Base-by-base conservation (phyloP, 2,113 vertebrate genomes). In the Melanotaenia duboulayi region DNA sequence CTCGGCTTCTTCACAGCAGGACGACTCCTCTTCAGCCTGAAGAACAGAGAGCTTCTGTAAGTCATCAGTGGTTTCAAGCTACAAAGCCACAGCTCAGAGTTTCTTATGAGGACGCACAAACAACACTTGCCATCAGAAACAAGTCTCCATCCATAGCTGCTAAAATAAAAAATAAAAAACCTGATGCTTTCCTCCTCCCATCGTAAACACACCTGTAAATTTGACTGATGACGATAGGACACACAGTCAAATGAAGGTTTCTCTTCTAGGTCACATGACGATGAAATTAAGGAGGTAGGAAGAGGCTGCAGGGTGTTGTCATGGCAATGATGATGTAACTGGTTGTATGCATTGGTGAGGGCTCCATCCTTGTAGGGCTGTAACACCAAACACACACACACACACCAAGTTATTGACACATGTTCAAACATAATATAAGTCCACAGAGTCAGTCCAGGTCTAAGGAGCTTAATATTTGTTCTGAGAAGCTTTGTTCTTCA, bases 161-260 rank as follows among this genome's bases (percentile, higher is more conserved):
- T 28, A n/a, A n/a, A n/a, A n/a, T n/a, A 28, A 28, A 6, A 28
- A 3, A 11, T 11, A 39, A 39, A 8, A 39, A n/a, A n/a, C n/a
- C n/a, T n/a, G n/a, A n/a, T n/a, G n/a, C n/a, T n/a, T n/a, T n/a
- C n/a, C n/a, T n/a, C 2, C 9, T 39, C 8, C 9, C 40, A 42
- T 3, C 11, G 0, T 9, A 16, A 8, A 9, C 77, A 72, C 78
- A 90, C 90, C 90, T 64, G 68, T 48, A 63, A 20, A 2, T 20
- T 13, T 22, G 77, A 7, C n/a, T 23, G 62, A 28, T 28, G 28
- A 59, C 6, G 9, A 7, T 7, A 50, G 19, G 19, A 59, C 50
- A 4, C 23, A 71, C 66, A 40, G 55, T 81, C 52, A 23, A 16
- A 52, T 9, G 48, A 24, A 44, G 50, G 39, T 13, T 64, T 42